phyloP scores from a whole-genome alignment of 2,797 vertebrate genomes.

The Jordanella pulchra region DNA sequence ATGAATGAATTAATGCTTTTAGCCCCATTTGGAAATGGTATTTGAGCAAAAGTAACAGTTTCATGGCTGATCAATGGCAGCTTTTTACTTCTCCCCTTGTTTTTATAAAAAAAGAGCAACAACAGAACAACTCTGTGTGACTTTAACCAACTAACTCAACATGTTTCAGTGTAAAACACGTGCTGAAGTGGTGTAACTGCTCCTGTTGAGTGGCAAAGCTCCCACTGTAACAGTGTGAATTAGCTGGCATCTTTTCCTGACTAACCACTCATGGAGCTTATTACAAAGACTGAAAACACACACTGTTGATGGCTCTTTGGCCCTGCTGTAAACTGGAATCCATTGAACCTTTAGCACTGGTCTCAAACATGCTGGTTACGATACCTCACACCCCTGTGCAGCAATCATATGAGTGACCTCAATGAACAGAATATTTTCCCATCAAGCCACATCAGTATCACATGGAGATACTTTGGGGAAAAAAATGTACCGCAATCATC shows the following conservation, averaged over 20 bases:
- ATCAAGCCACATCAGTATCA: constrained; percentile 53
- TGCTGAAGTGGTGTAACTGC: constrained; percentile 29
- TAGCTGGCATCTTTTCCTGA: constrained; percentile 28
- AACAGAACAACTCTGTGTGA: constrained; percentile 21
- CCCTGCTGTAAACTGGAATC: constrained; percentile 17
- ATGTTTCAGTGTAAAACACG: constrained; percentile 11
- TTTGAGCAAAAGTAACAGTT: background rate
- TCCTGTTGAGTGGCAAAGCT: constrained; percentile 13
- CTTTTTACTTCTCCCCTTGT: constrained; percentile 15
- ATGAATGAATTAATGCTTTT: constrained; percentile 2
- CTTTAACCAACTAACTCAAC: constrained; percentile 5
- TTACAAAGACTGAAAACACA: constrained; percentile 18
- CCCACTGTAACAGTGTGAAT: constrained; percentile 28
- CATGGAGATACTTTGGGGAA: constrained; percentile 50
- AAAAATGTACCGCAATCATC: constrained; percentile 61
- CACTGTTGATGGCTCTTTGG: constrained; percentile 12
- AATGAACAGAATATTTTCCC: constrained; percentile 8
- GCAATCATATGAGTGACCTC: constrained; percentile 17
- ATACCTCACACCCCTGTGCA: constrained; percentile 7
- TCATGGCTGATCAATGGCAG: constrained; percentile 16
- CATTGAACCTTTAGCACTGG: constrained; percentile 7
- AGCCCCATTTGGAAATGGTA: background rate
- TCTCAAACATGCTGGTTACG: constrained; percentile 4
- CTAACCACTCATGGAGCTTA: constrained; percentile 15
- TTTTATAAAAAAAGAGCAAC: background rate